Percentiles rank a stretch among this genome's conserved stretches.
Evolutionary conservation across 1,140 invertebrate genomes (phyloP).

Genomic region (Leucophenga varia): DNA sequence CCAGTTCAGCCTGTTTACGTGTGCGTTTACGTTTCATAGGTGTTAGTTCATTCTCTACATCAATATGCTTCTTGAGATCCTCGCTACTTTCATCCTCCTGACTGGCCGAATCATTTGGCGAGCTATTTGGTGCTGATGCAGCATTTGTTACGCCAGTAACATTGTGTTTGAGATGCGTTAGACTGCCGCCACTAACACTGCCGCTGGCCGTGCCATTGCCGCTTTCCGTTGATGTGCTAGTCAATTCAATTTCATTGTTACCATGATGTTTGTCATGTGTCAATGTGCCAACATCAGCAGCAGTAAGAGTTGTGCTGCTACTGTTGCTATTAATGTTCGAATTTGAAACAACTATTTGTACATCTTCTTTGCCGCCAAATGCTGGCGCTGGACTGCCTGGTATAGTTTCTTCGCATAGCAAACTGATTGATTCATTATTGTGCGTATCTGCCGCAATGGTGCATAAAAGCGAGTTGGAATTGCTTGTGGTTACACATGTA

Average conservation of each 20-base stretch:
- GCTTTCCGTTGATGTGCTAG: background rate
- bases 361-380: constrained; percentile 56
- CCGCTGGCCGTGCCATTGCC: background rate
- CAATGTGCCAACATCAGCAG: no score
- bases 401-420: constrained; percentile 86
- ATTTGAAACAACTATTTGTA: no score
- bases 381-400: constrained; percentile 78
- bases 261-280: no score
- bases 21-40: constrained; percentile 59
- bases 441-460: constrained; percentile 42
- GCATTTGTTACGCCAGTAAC: no score
- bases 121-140: constrained; percentile 30
- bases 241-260: no score
- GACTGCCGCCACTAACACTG: background rate
- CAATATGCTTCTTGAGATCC: constrained; percentile 36
- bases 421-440: constrained; percentile 61
- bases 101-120: constrained; percentile 46
- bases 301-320: no score
- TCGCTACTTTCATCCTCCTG: constrained; percentile 50
- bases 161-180: background rate
- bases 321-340: no score
- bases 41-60: constrained; percentile 34
- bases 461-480: constrained; percentile 6
- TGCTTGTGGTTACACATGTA: constrained; percentile 19
- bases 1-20: constrained; percentile 57